Evolutionary conservation across 2,113 vertebrate genomes (phyloP), one percentile per base, ranked within the genome.

Genomic region (Hoplias malabaricus): DNA sequence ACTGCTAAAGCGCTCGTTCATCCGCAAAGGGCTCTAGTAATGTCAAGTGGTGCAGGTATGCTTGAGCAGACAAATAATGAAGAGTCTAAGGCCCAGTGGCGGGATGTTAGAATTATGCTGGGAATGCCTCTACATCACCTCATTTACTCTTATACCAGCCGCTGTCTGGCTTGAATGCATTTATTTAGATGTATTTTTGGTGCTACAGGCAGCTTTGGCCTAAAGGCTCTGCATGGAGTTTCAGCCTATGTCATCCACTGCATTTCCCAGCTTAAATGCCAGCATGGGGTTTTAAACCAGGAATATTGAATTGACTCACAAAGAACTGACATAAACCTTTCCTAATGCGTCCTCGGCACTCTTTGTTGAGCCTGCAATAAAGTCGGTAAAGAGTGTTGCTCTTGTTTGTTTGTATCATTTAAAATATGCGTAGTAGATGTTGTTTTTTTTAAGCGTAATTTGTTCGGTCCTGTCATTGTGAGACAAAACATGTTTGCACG

Each of bases 31-130:
- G 66, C 56, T 34, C 29, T 61, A 33, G 69, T 34, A 53, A 68
- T 73, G 73, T 77, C 74, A 78, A 80, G 74, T 78, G 78, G 68
- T 74, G 53, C 65, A 78, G 78, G 70, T 78, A 77, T 74, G 33
- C 78, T 54, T 63, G 69, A 36, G 48, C 65, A 54, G 29, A 62
- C 57, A 38, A 66, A 57, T 77, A 83, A 80, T 83, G 69, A 80
- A 70, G 78, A 57, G 29, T 59, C n/a, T 57, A 6, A 65, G 38
- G 62, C 50, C 48, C 50, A 14, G 62, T 42, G 78, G 12, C 63
- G 13, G 40, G 14, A 36, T 62, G 62, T 62, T 31, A 66, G 16
- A n/a, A n/a, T n/a, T 50, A 62, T 27, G 27, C n/a, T 36, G 11
- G 33, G 14, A 25, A 25, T 19, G 48, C 34, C 16, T 38, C 65